Evolutionary conservation across 2,888 invertebrate species (phyloP).

Genomic region (Himalopsyche tibetana): DNA sequence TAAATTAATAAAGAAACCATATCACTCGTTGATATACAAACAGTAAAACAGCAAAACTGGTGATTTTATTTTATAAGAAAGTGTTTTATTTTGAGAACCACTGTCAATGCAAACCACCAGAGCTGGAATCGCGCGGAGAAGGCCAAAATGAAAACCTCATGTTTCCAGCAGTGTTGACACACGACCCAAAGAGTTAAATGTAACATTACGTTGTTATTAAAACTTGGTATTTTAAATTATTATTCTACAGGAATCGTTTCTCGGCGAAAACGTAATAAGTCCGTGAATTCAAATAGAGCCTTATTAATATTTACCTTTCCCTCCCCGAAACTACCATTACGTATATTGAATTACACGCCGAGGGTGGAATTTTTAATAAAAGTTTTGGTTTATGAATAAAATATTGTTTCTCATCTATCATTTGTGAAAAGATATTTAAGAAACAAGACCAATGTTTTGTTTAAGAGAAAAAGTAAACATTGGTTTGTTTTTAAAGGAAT

Average conservation of each 20-base stretch:
- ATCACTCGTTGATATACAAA: no score
- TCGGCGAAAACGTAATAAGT: neutral
- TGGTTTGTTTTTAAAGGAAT: no score
- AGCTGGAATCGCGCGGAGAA: neutral
- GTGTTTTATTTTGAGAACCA: neutral
- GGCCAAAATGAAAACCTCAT: slow-evolving; percentile 16
- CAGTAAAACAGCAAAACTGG: no score
- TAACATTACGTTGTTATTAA: slow-evolving; percentile 34
- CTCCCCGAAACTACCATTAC: no score
- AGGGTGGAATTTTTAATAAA: no score
- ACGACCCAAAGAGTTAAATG: slow-evolving; percentile 6
- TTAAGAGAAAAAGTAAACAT: no score
- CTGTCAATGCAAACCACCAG: neutral
- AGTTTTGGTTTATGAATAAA: no score
- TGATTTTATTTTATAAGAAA: neutral
- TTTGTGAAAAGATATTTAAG: no score
- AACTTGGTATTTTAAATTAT: slow-evolving; percentile 22
- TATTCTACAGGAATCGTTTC: slow-evolving; percentile 1
- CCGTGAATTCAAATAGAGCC: neutral
- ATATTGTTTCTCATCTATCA: no score
- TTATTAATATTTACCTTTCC: slow-evolving; percentile 4
- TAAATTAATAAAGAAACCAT: no score
- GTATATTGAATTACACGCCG: no score
- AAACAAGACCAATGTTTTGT: no score
- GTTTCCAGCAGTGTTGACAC: slow-evolving; percentile 15